These are phyloP conservation scores for Pangasius djambal DNA, from an alignment of 2,797 vertebrate species.

Conservation along the genomic window DNA sequence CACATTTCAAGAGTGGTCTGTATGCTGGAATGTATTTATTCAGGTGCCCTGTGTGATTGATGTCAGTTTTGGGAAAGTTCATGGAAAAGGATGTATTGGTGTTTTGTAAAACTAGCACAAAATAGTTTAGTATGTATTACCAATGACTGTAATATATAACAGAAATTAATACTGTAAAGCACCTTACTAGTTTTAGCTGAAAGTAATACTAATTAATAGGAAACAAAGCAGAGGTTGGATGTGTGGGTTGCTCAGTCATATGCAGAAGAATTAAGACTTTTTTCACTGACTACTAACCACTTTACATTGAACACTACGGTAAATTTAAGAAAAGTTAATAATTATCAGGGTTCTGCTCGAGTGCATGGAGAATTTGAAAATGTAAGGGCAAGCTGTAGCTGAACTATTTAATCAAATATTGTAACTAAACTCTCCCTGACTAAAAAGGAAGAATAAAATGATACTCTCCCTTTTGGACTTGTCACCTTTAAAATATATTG, in stretches of 20 bases:
- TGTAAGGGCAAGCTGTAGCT: background rate
- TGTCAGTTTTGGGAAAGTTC: background rate
- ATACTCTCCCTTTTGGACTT: background rate
- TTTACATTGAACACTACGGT: background rate
- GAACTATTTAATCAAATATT: background rate
- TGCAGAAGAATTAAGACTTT: background rate
- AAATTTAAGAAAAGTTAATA: background rate
- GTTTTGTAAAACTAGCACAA: background rate
- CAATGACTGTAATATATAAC: background rate
- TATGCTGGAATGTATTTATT: background rate
- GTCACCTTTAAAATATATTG: constrained; percentile 47
- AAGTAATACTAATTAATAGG: background rate
- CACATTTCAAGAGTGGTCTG: too few relatives aligned
- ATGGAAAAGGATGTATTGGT: background rate
- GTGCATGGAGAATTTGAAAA: background rate
- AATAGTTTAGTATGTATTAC: background rate
- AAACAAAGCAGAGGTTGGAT: background rate
- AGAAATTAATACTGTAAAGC: background rate
- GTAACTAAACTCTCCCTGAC: background rate
- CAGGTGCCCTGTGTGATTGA: background rate
- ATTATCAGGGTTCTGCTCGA: background rate
- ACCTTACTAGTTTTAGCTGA: background rate
- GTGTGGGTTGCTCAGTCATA: background rate
- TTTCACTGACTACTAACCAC: background rate
- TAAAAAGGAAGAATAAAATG: background rate